These are phyloP conservation scores for Conus canariensis DNA, from an alignment of 2,888 invertebrate genomes.

Conservation along the genomic window DNA sequence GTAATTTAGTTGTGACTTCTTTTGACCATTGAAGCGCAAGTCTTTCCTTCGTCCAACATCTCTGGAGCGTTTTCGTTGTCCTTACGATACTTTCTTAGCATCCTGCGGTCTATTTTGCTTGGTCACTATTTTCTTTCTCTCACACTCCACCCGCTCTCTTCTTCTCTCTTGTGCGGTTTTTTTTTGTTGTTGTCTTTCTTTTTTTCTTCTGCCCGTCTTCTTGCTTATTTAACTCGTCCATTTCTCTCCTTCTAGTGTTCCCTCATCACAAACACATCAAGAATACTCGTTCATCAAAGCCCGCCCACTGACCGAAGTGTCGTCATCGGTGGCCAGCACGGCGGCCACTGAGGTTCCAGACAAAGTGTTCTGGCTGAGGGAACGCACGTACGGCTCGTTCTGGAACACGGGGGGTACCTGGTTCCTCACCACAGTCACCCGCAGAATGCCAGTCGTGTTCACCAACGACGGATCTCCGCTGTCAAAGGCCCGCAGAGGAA, in stretches of 20 bases:
- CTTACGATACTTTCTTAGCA: background rate
- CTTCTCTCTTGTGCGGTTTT: no score
- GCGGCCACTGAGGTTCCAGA: constrained; percentile 48
- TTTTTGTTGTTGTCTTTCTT: background rate
- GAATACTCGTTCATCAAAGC: background rate
- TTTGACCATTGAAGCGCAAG: no score
- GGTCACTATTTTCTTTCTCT: no score
- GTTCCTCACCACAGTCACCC: constrained; percentile 68
- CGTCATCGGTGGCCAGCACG: constrained; percentile 64
- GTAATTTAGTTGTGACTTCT: no score
- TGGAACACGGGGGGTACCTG: constrained; percentile 75
- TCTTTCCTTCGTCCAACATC: background rate
- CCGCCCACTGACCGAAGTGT: constrained; percentile 53
- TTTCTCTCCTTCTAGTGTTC: no score
- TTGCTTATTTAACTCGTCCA: background rate
- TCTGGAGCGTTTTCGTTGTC: background rate
- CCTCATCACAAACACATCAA: no score
- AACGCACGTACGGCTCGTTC: constrained; percentile 53
- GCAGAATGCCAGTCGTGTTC: constrained; percentile 54
- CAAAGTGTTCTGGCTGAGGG: constrained; percentile 54
- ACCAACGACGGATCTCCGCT: constrained; percentile 55
- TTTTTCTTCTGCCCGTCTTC: background rate
- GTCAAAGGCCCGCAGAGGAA: constrained; percentile 55
- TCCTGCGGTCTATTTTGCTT: no score
- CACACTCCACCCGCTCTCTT: no score